Evolutionary conservation across 2,888 invertebrate species (phyloP).

Genomic region (Auanema freiburgensis): DNA sequence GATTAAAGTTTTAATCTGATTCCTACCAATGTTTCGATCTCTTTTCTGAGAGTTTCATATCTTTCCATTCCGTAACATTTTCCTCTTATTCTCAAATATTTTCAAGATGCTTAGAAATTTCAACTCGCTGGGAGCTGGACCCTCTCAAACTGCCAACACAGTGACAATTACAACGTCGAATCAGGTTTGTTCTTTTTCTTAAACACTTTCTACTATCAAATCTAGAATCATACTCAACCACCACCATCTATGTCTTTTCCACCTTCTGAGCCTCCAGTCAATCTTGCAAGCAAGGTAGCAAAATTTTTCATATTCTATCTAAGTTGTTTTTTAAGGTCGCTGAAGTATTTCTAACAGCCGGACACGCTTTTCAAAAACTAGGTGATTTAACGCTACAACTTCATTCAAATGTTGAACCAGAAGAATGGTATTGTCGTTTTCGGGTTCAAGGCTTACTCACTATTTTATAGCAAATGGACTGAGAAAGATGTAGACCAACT

Average conservation of each 20-base stretch:
- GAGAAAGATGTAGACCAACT: conserved; percentile 55
- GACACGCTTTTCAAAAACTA: conserved; percentile 58
- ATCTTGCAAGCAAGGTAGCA: conserved; percentile 36
- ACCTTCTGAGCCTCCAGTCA: conserved; percentile 28
- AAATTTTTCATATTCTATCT: no score
- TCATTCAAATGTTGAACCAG: conserved; percentile 37
- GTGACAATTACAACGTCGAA: conserved; percentile 27
- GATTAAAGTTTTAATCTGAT: not conserved
- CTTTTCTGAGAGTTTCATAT: not conserved
- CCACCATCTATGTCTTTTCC: no score
- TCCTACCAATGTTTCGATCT: not conserved
- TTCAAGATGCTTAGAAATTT: conserved; percentile 8
- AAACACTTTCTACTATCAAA: no score
- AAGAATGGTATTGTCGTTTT: conserved; percentile 29
- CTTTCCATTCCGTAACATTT: not conserved
- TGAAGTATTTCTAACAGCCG: conserved; percentile 59
- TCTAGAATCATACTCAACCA: no score
- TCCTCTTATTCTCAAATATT: not conserved
- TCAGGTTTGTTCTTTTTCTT: conserved; percentile 1
- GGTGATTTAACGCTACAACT: conserved; percentile 57
- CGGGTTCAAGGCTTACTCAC: not conserved
- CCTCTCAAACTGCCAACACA: conserved; percentile 27
- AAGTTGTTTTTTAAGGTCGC: conserved; percentile 56
- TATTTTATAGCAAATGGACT: conserved; percentile 48
- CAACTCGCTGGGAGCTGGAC: conserved; percentile 13